Evolutionary conservation across 2,797 vertebrate species (phyloP), one percentile per base, ranked within the genome.

Genomic region (Acanthurus lineatus): DNA sequence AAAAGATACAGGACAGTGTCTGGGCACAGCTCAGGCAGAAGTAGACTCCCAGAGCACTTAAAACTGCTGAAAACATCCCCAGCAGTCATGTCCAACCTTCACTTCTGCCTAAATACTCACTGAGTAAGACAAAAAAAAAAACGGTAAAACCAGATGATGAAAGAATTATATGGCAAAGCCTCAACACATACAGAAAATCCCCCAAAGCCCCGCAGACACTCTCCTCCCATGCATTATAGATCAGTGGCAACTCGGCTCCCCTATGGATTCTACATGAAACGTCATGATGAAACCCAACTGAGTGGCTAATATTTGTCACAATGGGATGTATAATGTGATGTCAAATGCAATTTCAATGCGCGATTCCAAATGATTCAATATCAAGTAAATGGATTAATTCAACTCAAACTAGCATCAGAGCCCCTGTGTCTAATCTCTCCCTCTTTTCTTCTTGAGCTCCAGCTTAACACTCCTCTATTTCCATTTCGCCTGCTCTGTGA

Each of bases 151-250:
- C 62, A 84, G 80, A 86, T 87, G 83, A 91, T 92, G 83, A 91
- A 91, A 92, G 86, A 92, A 90, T 92, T 88, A 89, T 87, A 88
- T 77, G 81, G 82, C 81, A 81, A 89, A 90, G 79, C 76, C 88
- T 86, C 54, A 78, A 83, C 81, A 82, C 77, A 87, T 86, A 70
- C 40, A 79, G 78, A 88, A 86, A 88, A 89, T 84, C 75, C 81
- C 77, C 88, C 75, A 79, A 86, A 90, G 86, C 87, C 76, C 66
- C 0, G 6, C 66, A 88, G 84, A 84, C 76, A 73, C 75, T 86
- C 86, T 82, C 73, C 59, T 68, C 65, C 74, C 77, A 88, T 92
- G 86, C 87, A 91, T 93, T 89, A 90, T 91, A 86, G 81, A 94
- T 93, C 84, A 87, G 85, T 79, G 79, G 85, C 61, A 88, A 84